Evolutionary conservation across 2,888 invertebrate species (phyloP).

Genomic region (Orgyia antiqua): DNA sequence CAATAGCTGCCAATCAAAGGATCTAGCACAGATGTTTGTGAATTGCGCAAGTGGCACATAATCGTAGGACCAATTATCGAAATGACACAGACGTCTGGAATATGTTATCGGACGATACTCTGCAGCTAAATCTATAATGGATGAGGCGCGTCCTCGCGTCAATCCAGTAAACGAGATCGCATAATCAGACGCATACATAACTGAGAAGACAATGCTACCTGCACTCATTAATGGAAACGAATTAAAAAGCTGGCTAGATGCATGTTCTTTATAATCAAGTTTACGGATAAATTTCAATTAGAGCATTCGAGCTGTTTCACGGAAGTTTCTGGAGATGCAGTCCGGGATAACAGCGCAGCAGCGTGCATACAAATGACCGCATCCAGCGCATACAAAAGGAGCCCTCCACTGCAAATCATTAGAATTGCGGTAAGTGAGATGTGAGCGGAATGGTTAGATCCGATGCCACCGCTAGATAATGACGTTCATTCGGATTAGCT

Average conservation of each 20-base stretch:
- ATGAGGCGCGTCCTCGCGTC: constrained; percentile 68
- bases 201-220: constrained; percentile 38
- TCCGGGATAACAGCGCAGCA: constrained; percentile 48
- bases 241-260: constrained; percentile 34
- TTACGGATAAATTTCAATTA: constrained; percentile 69
- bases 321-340: constrained; percentile 60
- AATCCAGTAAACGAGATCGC: constrained; percentile 70
- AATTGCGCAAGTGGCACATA: constrained; percentile 57
- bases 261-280: constrained; percentile 33
- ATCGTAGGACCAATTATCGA: constrained; percentile 67
- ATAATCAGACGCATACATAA: constrained; percentile 62
- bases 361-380: constrained; percentile 50
- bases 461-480: constrained; percentile 56
- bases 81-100: constrained; percentile 59
- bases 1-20: constrained; percentile 61
- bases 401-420: constrained; percentile 71
- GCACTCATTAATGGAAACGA: constrained; percentile 54
- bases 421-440: constrained; percentile 70
- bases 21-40: constrained; percentile 62
- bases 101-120: constrained; percentile 51
- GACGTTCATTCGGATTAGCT: constrained; percentile 54
- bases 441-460: constrained; percentile 64
- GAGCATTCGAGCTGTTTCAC: constrained; percentile 62
- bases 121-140: constrained; percentile 71
- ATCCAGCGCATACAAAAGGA: constrained; percentile 63